phyloP scores from a whole-genome alignment of 2,113 vertebrate genomes.

The Plecotus auritus region DNA sequence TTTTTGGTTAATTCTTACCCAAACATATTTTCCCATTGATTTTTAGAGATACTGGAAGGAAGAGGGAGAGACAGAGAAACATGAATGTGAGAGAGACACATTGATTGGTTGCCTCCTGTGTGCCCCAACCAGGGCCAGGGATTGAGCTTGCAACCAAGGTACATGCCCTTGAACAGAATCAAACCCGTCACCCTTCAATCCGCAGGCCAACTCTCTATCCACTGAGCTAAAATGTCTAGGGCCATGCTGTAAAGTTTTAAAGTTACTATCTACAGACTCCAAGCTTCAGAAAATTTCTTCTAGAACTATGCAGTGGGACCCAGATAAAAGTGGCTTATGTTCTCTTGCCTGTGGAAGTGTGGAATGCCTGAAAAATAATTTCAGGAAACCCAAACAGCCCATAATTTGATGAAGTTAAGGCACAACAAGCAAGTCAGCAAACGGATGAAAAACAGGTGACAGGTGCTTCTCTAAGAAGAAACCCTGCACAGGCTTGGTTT shows the following conservation, averaged over 20 bases:
- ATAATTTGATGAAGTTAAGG: neutral
- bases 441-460: neutral
- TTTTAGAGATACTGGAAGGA: no score
- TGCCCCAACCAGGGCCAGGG: no score
- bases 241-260: neutral
- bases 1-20: no score
- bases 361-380: neutral
- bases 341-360: neutral
- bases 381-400: neutral
- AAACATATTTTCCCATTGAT: no score
- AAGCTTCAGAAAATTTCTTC: neutral
- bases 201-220: no score
- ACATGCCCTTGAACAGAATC: no score
- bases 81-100: no score
- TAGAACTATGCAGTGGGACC: neutral
- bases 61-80: no score
- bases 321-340: neutral
- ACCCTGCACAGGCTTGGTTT: neutral
- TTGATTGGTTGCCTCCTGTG: no score
- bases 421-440: neutral
- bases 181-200: no score
- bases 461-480: neutral
- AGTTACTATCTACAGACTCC: neutral
- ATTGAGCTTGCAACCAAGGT: no score
- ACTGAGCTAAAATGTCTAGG: no score